Conservation (phyloP, 2,888 invertebrate species). For the Glyphotaelius pellucidus region DNA sequence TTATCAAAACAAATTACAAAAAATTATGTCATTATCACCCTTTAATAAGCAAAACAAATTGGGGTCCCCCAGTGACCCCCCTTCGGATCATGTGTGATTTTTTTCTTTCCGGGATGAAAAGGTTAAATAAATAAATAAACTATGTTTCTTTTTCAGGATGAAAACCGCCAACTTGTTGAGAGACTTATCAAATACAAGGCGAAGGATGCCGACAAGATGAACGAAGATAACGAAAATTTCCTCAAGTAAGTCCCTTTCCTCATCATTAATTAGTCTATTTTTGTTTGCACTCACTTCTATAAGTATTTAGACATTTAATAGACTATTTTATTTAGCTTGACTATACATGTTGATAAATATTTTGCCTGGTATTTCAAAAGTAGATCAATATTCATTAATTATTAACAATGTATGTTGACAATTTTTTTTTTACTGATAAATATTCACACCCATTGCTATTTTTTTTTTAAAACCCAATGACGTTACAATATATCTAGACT, state of each 20-base stretch:
- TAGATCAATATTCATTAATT: background rate
- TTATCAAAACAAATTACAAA: no score
- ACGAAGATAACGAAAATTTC: slow-evolving; percentile 97
- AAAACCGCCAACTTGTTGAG: slow-evolving; percentile 90
- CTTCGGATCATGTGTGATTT: no score
- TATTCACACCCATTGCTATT: background rate
- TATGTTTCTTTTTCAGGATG: slow-evolving; percentile 80
- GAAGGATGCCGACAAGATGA: slow-evolving; percentile 96
- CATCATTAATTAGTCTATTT: background rate
- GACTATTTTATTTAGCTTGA: background rate
- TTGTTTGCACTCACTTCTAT: background rate
- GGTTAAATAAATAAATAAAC: no score
- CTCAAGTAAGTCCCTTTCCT: slow-evolving; percentile 82
- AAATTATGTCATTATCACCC: no score
- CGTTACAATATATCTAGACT: no score
- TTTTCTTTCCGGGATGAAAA: no score
- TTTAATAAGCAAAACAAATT: no score
- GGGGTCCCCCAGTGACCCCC: no score
- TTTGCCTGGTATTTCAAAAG: slow-evolving; percentile 3
- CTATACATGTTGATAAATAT: background rate
- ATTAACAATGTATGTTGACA: background rate
- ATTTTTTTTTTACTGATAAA: background rate
- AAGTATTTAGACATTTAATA: background rate
- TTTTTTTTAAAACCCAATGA: background rate
- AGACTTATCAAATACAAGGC: slow-evolving; percentile 94